Evolutionary conservation across 2,888 invertebrate genomes (phyloP), one percentile per base, ranked within the genome.

Genomic region (Macaria notata): DNA sequence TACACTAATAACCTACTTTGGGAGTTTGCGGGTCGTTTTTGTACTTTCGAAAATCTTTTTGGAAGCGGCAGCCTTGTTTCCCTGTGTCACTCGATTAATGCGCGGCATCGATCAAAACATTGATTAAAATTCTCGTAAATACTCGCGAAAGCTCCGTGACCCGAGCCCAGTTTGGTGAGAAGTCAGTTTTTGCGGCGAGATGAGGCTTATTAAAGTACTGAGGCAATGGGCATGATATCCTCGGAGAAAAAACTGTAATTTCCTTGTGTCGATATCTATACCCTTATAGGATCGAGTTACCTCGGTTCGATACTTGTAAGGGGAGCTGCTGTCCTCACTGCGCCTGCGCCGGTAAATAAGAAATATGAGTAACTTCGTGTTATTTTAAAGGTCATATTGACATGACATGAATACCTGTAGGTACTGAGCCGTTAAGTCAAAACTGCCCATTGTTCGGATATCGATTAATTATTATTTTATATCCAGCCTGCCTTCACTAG

Each of bases 211-310:
- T 72, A 74, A 70, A 66, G 62, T 61, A 41, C 51, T 63, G 52
- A 43, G 63, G 56, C 48, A 44, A 31, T 44, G 72, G 72, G 76
- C 52, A 78, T 73, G 79, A 79, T 81, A 81, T 73, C 79, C 76
- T 81, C 74, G 72, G 66, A 68, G 63, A 58, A 71, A 75, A 71
- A 71, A 69, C 54, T 62, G 57, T 5, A 49, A 69, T 78, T 80
- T 86, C 85, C 84, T 77, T 66, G 63, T 71, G 53, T 65, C 65
- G 60, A 69, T 72, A 76, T 72, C 73, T 66, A 68, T 64, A 71
- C 63, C 73, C 69, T 70, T 73, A 69, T 62, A 57, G 63, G 75
- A 77, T 85, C 81, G 75, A 70, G 77, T 86, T 85, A 83, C 87
- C 77, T 81, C 75, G 75, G 62, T 50, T 72, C 70, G 76, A 78